Evolutionary conservation across 2,113 vertebrate genomes (phyloP).

Genomic region (Himantopus leucocephalus): DNA sequence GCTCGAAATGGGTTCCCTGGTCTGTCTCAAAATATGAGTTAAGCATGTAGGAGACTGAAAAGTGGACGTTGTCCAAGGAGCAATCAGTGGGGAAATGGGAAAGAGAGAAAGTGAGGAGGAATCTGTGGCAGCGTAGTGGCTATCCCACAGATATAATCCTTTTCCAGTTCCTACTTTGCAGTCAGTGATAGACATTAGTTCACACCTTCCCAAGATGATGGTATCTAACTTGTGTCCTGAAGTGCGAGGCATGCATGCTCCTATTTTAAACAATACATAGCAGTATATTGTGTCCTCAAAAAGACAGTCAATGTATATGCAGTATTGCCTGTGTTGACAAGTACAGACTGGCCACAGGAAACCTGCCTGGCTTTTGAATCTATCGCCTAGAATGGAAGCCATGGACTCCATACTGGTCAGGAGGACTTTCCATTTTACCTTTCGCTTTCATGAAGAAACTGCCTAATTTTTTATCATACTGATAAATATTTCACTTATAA

Average conservation of each 20-base stretch:
- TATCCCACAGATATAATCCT: neutral
- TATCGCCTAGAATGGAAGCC: neutral
- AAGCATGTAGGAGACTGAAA: neutral
- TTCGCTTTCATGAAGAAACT: neutral
- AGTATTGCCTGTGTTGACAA: neutral
- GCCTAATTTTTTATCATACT: neutral
- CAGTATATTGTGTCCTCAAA: neutral
- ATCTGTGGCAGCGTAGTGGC: neutral
- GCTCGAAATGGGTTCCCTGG: neutral
- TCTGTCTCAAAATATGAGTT: neutral
- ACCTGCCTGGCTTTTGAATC: neutral
- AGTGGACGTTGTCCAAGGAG: neutral
- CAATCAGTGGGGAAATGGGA: neutral
- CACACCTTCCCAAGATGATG: neutral
- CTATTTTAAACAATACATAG: neutral
- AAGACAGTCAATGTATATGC: neutral
- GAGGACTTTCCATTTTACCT: neutral
- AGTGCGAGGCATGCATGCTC: rapidly evolving
- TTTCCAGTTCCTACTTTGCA: neutral
- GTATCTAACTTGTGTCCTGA: neutral
- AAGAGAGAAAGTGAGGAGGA: neutral
- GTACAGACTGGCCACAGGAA: neutral
- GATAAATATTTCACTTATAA: neutral
- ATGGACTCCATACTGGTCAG: neutral
- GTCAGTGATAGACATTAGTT: neutral